These are phyloP conservation scores for Spodoptera exigua DNA, from an alignment of 2,888 invertebrate species.

Conservation along the genomic window DNA sequence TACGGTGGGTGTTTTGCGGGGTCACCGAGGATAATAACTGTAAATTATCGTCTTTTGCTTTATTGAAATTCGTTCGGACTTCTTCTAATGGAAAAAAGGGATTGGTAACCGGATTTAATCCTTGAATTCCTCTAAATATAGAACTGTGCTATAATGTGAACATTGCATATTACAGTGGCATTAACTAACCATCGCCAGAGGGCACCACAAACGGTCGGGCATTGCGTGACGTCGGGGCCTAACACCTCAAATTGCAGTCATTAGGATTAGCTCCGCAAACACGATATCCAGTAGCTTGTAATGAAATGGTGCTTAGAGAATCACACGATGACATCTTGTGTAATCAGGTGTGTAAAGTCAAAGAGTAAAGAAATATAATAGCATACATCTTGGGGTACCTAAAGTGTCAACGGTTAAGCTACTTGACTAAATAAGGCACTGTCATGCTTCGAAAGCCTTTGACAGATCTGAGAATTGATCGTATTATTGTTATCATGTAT, in stretches of 20 bases:
- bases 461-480: no score
- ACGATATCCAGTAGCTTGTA: slow-evolving; percentile 42
- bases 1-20: slow-evolving; percentile 88
- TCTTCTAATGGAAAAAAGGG: slow-evolving; percentile 79
- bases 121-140: not conserved
- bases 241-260: slow-evolving; percentile 49
- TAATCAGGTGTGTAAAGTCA: no score
- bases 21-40: slow-evolving; percentile 88
- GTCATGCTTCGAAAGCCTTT: no score
- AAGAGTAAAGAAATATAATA: no score
- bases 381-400: no score
- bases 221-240: slow-evolving; percentile 26
- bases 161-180: slow-evolving; percentile 1
- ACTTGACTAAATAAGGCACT: no score
- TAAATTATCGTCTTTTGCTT: slow-evolving; percentile 87
- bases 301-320: slow-evolving; percentile 39
- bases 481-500: no score
- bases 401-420: no score
- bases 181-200: slow-evolving; percentile 35
- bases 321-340: slow-evolving; percentile 17
- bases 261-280: slow-evolving; percentile 49
- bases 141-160: not conserved
- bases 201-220: slow-evolving; percentile 32
- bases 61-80: slow-evolving; percentile 85
- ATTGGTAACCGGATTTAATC: not conserved